phyloP scores from a whole-genome alignment of 23 tunicate species.

The Diplosoma virens region DNA sequence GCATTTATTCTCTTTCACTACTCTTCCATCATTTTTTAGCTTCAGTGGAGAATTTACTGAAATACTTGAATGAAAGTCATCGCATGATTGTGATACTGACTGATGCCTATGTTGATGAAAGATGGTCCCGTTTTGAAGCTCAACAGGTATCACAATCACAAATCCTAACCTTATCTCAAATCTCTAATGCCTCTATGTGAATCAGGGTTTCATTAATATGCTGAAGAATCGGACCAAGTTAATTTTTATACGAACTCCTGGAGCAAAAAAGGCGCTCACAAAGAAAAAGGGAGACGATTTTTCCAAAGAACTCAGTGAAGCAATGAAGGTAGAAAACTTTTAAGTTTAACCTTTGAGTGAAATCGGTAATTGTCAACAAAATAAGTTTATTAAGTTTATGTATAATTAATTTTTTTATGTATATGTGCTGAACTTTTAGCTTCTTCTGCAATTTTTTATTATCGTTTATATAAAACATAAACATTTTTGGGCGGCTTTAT shows the following conservation, averaged over 20 bases:
- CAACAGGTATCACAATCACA: conserved; percentile 40
- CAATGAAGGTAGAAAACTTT: conserved; percentile 14
- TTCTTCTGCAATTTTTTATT: too few relatives aligned
- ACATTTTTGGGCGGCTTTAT: too few relatives aligned
- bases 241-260: conserved; percentile 19
- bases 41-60: conserved; percentile 45
- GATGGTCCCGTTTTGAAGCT: conserved; percentile 62
- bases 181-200: background rate
- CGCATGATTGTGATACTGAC: conserved; percentile 78
- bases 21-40: too few relatives aligned
- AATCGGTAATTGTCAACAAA: too few relatives aligned
- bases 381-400: too few relatives aligned
- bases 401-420: too few relatives aligned
- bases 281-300: background rate
- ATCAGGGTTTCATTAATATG: conserved; percentile 35
- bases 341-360: too few relatives aligned
- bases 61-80: conserved; percentile 54
- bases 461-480: too few relatives aligned
- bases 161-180: background rate
- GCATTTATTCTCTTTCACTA: too few relatives aligned
- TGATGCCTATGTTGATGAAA: conserved; percentile 44
- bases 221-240: conserved; percentile 30
- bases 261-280: conserved; percentile 20
- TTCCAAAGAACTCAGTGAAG: background rate
- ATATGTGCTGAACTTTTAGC: too few relatives aligned